A percentile compares a stretch with the other conserved stretches of the same genome.
phyloP scores from a whole-genome alignment of 2,888 invertebrate genomes.

The Cantharis lateralis region DNA sequence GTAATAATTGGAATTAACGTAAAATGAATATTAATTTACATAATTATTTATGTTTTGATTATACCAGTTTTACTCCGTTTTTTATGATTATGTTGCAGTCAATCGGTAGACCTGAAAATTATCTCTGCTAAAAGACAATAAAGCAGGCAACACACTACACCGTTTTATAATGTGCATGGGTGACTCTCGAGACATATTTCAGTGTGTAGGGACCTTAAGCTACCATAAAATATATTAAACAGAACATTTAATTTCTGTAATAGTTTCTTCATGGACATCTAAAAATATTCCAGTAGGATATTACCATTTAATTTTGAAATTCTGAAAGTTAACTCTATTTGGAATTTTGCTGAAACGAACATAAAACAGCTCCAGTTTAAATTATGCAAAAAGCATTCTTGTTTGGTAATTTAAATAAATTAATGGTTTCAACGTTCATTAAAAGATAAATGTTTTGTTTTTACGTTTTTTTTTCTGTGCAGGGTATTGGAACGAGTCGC shows the following conservation, averaged over 20 bases:
- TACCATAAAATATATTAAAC: too few relatives aligned
- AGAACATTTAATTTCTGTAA: too few relatives aligned
- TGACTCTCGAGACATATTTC: too few relatives aligned
- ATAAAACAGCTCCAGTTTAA: neutral
- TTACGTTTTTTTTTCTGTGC: conserved; percentile 28
- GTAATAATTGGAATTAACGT: neutral
- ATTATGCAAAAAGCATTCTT: neutral
- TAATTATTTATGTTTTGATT: neutral
- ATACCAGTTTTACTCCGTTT: neutral
- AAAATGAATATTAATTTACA: neutral
- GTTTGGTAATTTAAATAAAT: neutral
- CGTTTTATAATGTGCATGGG: too few relatives aligned
- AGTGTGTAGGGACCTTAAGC: too few relatives aligned
- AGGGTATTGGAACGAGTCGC: conserved; percentile 52
- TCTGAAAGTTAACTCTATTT: neutral
- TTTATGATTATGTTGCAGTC: neutral
- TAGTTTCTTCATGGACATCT: too few relatives aligned
- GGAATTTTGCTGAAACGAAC: too few relatives aligned
- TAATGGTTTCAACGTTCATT: neutral
- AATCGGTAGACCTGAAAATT: neutral
- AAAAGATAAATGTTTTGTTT: neutral
- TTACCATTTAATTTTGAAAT: neutral
- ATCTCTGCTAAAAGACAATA: neutral
- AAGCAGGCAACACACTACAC: too few relatives aligned
- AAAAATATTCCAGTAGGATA: neutral